A percentile compares a stretch with the other conserved stretches of the same genome.
These are phyloP conservation scores for Argyra leucocephala DNA, from an alignment of 2,888 invertebrate genomes.

Conservation along the genomic window DNA sequence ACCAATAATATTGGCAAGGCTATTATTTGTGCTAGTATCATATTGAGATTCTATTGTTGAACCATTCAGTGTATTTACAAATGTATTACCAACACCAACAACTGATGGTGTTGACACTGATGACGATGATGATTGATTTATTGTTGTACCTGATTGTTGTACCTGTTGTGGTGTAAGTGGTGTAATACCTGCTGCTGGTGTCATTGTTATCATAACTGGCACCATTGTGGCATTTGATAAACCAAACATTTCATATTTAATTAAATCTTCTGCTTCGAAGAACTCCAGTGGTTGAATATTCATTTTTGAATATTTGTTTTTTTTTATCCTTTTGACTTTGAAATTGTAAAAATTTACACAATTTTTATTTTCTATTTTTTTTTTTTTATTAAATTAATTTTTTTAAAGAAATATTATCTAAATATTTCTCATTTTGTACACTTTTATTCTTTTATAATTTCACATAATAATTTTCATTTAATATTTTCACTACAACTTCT, in stretches of 20 bases:
- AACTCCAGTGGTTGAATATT: slow-evolving; percentile 33
- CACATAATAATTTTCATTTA: too few relatives aligned
- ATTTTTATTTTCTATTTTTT: too few relatives aligned
- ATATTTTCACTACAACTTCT: too few relatives aligned
- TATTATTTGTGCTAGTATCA: slow-evolving; percentile 21
- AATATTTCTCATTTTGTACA: too few relatives aligned
- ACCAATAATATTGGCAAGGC: slow-evolving; percentile 20
- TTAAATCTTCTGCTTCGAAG: slow-evolving; percentile 34
- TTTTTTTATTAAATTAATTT: too few relatives aligned
- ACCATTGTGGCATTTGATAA: slow-evolving; percentile 33
- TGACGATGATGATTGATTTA: slow-evolving; percentile 23
- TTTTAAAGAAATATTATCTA: too few relatives aligned
- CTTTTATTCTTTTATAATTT: too few relatives aligned
- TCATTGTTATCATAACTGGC: slow-evolving; percentile 42
- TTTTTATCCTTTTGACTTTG: neutral
- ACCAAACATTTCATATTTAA: slow-evolving; percentile 38
- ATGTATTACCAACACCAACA: slow-evolving; percentile 22
- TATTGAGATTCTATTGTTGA: neutral
- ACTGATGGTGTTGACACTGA: slow-evolving; percentile 21
- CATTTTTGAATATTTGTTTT: slow-evolving; percentile 1
- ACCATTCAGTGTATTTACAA: slow-evolving; percentile 19
- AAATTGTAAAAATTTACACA: neutral
- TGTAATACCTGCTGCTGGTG: slow-evolving; percentile 29
- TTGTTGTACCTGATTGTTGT: slow-evolving; percentile 21
- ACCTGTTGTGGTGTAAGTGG: slow-evolving; percentile 13